phyloP scores from a whole-genome alignment of 2,888 invertebrate genomes.

The Sicus ferrugineus region DNA sequence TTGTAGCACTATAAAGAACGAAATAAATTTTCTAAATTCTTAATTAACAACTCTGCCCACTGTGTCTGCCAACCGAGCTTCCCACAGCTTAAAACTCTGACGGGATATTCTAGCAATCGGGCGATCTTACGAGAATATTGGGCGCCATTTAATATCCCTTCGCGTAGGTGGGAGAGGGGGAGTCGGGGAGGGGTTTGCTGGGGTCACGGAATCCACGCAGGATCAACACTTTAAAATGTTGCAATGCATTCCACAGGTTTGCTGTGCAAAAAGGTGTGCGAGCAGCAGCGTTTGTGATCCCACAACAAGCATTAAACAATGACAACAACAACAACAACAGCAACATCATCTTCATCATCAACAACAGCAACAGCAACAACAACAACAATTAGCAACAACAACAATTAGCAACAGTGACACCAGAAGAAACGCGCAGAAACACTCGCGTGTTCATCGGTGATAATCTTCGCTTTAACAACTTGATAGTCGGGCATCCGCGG shows the following conservation, averaged over 20 bases:
- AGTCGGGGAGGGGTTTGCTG: neutral
- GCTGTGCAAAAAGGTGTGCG: slow-evolving; percentile 1
- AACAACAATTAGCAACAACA: too few relatives aligned
- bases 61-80: too few relatives aligned
- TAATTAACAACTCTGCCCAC: too few relatives aligned
- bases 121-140: neutral
- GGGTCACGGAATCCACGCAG: neutral
- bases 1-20: too few relatives aligned
- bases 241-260: slow-evolving; percentile 14
- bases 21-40: too few relatives aligned
- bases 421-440: too few relatives aligned
- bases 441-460: slow-evolving; percentile 26
- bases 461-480: slow-evolving; percentile 32
- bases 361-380: neutral
- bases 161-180: neutral
- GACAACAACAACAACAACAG: neutral
- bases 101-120: too few relatives aligned
- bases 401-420: neutral
- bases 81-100: too few relatives aligned
- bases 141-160: slow-evolving; percentile 27
- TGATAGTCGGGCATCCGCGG: slow-evolving; percentile 15
- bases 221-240: slow-evolving; percentile 8
- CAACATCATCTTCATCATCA: too few relatives aligned
- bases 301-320: neutral
- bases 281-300: neutral